phyloP scores from a whole-genome alignment of 1,140 invertebrate species.

The Berghia stephanieae region DNA sequence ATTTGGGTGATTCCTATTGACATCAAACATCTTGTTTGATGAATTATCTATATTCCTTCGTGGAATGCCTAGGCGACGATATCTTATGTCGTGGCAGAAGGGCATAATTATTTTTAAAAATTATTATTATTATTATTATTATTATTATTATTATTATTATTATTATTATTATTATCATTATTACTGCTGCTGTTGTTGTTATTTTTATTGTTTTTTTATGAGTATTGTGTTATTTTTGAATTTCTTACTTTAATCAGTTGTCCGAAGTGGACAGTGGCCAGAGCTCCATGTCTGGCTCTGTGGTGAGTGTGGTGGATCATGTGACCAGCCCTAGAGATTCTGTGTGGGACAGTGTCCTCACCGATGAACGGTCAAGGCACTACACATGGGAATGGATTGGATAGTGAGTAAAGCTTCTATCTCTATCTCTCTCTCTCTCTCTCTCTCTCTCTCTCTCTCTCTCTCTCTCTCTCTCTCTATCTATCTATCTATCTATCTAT shows the following conservation, averaged over 20 bases:
- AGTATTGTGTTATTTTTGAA: neutral
- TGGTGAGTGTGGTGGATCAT: constrained; percentile 31
- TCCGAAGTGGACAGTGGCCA: constrained; percentile 39
- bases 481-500: no score
- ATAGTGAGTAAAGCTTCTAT: no score
- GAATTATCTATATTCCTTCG: neutral
- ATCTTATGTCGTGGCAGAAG: no score
- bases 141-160: no score
- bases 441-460: neutral
- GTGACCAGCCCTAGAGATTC: constrained; percentile 33
- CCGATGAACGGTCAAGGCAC: constrained; percentile 40
- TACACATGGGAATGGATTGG: constrained; percentile 57
- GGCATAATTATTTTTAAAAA: no score
- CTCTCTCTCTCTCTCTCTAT: no score
- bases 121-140: no score
- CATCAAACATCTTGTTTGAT: no score
- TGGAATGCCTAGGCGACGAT: neutral
- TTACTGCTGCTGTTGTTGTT: no score
- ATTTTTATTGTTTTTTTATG: neutral
- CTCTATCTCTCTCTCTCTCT: no score
- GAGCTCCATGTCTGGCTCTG: constrained; percentile 35
- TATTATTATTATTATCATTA: no score
- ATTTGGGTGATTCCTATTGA: no score
- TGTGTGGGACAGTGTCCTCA: constrained; percentile 51
- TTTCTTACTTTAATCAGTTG: constrained; percentile 25